Percentiles rank a stretch among this genome's conserved stretches.
phyloP scores from a whole-genome alignment of 2,888 invertebrate genomes.

The Alloscopus bannaensis region DNA sequence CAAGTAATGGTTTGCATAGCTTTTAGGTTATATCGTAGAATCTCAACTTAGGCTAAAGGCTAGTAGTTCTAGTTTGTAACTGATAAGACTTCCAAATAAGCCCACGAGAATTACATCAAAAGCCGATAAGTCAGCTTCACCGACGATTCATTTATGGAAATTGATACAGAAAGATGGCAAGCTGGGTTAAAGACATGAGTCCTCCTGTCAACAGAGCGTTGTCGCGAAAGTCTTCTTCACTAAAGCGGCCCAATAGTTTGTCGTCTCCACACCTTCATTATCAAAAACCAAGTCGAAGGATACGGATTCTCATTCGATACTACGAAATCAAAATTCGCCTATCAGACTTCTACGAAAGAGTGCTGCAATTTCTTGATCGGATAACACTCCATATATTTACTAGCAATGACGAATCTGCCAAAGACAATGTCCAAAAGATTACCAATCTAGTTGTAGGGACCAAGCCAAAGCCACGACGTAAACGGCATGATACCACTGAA shows the following conservation, averaged over 20 bases:
- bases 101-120: too few relatives aligned
- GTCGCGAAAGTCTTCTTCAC: too few relatives aligned
- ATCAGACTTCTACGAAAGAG: slow-evolving; percentile 3
- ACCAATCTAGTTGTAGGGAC: background rate
- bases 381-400: background rate
- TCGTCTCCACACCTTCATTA: background rate
- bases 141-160: too few relatives aligned
- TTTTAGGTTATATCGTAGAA: too few relatives aligned
- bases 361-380: slow-evolving; percentile 10
- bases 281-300: slow-evolving; percentile 18
- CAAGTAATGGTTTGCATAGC: too few relatives aligned
- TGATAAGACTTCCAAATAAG: too few relatives aligned
- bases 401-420: background rate
- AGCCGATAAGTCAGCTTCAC: too few relatives aligned
- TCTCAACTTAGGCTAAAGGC: too few relatives aligned
- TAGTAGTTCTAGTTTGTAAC: too few relatives aligned
- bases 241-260: background rate
- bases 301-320: slow-evolving; percentile 29
- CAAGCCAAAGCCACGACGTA: background rate
- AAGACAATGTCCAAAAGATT: background rate
- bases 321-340: slow-evolving; percentile 42
- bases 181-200: too few relatives aligned
- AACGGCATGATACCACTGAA: background rate
- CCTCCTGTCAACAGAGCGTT: too few relatives aligned
- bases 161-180: too few relatives aligned